These are phyloP conservation scores for Mystacides longicornis DNA, from an alignment of 2,888 invertebrate genomes.

Conservation along the genomic window DNA sequence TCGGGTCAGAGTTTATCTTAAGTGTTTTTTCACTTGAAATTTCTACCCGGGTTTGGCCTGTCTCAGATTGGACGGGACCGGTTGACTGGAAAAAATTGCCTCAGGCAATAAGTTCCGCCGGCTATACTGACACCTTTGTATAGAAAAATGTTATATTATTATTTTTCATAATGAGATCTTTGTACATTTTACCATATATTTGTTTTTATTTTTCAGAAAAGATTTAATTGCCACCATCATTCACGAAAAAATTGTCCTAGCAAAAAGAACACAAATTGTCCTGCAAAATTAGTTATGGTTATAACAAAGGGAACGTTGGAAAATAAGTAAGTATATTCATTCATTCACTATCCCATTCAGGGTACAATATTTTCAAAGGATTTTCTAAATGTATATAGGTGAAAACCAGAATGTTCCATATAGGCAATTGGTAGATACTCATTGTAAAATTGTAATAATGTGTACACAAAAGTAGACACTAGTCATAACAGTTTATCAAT, in stretches of 20 bases:
- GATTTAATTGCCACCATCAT: neutral
- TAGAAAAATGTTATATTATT: too few species aligned
- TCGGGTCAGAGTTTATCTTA: too few species aligned
- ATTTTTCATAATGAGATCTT: neutral
- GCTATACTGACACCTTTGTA: too few species aligned
- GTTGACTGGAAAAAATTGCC: too few species aligned
- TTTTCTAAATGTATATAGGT: neutral
- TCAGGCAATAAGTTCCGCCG: too few species aligned
- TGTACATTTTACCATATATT: neutral
- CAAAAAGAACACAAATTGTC: constrained; percentile 1
- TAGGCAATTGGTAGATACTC: neutral
- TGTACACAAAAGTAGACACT: neutral
- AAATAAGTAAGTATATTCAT: neutral
- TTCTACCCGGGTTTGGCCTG: too few species aligned
- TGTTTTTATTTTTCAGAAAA: constrained; percentile 1
- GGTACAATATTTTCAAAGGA: too few species aligned
- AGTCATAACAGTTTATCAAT: neutral
- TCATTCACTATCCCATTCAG: too few species aligned
- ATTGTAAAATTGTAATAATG: neutral
- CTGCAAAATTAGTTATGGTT: neutral
- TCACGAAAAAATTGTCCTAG: neutral
- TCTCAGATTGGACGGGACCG: too few species aligned
- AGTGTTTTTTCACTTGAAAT: too few species aligned
- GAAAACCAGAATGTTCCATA: neutral
- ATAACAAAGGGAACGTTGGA: neutral